These are phyloP conservation scores for Tipula vernalis DNA, from an alignment of 2,888 invertebrate species.

Conservation along the genomic window DNA sequence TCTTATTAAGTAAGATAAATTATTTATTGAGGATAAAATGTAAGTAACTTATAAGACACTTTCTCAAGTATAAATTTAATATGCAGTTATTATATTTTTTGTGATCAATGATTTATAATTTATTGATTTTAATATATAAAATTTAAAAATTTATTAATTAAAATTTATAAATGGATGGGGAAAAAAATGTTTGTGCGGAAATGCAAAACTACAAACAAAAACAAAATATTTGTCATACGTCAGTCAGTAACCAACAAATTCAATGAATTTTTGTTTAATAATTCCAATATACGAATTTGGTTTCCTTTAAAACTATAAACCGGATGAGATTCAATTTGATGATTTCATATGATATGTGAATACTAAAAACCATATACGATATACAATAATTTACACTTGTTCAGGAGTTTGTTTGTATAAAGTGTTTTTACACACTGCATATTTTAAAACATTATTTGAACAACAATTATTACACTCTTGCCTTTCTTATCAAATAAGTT, in stretches of 20 bases:
- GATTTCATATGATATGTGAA: not conserved
- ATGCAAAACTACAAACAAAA: not conserved
- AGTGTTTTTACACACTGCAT: not conserved
- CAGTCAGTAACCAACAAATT: not conserved
- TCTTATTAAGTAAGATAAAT: not conserved
- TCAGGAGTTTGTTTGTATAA: not conserved
- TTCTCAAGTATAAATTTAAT: not conserved
- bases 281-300: not conserved
- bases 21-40: not conserved
- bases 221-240: not conserved
- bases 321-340: not conserved
- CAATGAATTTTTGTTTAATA: not conserved
- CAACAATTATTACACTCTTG: not conserved
- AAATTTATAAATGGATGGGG: not conserved
- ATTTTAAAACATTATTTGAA: not conserved
- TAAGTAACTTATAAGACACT: not conserved
- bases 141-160: not conserved
- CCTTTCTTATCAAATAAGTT: not conserved
- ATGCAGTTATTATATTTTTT: not conserved
- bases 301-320: not conserved
- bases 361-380: not conserved
- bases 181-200: not conserved
- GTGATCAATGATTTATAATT: not conserved
- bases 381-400: not conserved
- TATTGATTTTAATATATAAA: not conserved